Base-by-base conservation (phyloP, 64 coral and sea anemone genomes). In the Anthopleura sola region DNA sequence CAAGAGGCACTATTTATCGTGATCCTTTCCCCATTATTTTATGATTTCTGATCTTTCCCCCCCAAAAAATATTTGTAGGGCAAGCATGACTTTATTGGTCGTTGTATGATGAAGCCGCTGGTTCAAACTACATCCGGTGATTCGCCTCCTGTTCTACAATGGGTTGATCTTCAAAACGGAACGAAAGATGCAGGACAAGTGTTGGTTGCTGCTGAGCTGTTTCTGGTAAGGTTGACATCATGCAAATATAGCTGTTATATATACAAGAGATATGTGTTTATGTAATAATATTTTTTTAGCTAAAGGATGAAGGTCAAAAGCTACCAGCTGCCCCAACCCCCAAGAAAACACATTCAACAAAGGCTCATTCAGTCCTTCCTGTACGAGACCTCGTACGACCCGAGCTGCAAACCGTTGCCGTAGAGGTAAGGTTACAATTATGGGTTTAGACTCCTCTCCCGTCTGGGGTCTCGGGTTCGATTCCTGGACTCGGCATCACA, bases 31-130 rank as follows among this genome's bases (percentile, higher is more conserved):
- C n/a, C n/a, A n/a, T n/a, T n/a, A n/a, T n/a, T n/a, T n/a, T n/a
- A n/a, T n/a, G n/a, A n/a, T n/a, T n/a, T n/a, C n/a, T n/a, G n/a
- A n/a, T n/a, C n/a, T n/a, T n/a, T n/a, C n/a, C n/a, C n/a, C n/a
- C n/a, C n/a, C n/a, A n/a, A n/a, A 8, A 44, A 49, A 79, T 79
- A 26, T 9, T 77, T 17, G 29, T 17, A 95, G 93, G 93, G 91
- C 32, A 95, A 92, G 55, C 89, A 95, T 78, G 93, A 88, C 36
- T 95, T 92, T 56, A 91, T 95, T 48, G 93, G 93, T 55, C 93
- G 93, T 20, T 89, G 90, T 51, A 85, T 89, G 37, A 84, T 95
- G 62, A 82, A 82, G 24, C 93, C 93, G 36, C 50, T 88, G 29
- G 86, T 95, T 9, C 34, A 88, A 68, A 17, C 82, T 40, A 40